Evolutionary conservation across 2,113 vertebrate species (phyloP), one percentile per base, ranked within the genome.

Genomic region (Turdus rufiventris): DNA sequence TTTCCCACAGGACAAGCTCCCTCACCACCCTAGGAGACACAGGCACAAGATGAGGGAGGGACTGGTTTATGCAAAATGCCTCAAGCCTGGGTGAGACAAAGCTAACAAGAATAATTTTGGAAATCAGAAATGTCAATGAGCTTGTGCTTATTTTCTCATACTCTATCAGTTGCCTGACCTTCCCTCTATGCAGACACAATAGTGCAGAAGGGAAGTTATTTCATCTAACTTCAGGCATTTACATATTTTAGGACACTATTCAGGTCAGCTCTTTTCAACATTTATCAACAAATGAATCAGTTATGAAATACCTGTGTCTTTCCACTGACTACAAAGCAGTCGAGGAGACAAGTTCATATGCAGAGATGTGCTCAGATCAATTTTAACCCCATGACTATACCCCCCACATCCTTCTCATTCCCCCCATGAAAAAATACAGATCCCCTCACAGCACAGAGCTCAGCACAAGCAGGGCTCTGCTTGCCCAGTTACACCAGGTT

Each of bases 111-210:
- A 87, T 48, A 12, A 56, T 65, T 88, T 65, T 48, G 66, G 40
- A 76, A 79, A 88, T 48, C 24, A 78, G 28, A 87, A 91, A 48
- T 65, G 29, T 21, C 70, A 79, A 1, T 67, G 66, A 85, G 18
- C 15, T 74, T 62, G 45, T 9, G 8, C 68, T 88, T 67, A 40
- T 48, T 88, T 56, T 81, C 48, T 48, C 36, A 9, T 53, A 40
- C 19, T 57, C 18, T 57, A 38, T 29, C 58, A 68, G n/a, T 53
- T 65, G 34, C n/a, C 38, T 81, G 57, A 77, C 33, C 12, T 78
- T 62, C 24, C 47, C 8, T 51, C 21, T 56, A 15, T 0, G 0
- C 1, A 2, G 14, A 57, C 28, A 42, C 31, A 71, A 5, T 29
- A 66, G 38, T 12, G 34, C 48, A 90, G 62, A 91, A 75, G 14